Evolutionary conservation across 2,797 vertebrate species (phyloP), one percentile per base, ranked within the genome.

Genomic region (Melanotaenia maccullochi): DNA sequence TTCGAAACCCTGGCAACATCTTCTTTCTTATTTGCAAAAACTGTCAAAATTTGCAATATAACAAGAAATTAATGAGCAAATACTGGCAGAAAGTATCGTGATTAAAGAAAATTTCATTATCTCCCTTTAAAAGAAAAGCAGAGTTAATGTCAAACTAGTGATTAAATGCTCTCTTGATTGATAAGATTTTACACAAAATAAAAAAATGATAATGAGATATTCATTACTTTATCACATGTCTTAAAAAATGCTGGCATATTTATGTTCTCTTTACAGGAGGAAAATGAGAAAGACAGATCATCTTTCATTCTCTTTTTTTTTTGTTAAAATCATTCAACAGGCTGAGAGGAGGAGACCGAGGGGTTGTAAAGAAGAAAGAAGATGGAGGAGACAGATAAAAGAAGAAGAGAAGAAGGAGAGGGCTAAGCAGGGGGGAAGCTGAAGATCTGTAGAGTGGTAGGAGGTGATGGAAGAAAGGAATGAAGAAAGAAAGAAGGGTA

Each of bases 271-370:
- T 51, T 42, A 42, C 14, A 20, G 9, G 6, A 70, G 55, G 35
- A 42, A 70, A 42, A 18, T 14, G 14, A n/a, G 25, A 32, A 18
- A 3, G 25, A 61, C 8, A 9, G 24, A 18, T 60, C 22, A 25
- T 42, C 35, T 32, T 24, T 55, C 20, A 42, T 18, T 5, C 30
- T 51, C 13, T 30, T 59, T 54, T 30, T 59, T 54, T 60, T 54
- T 44, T 35, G 57, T 75, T 35, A 20, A 44, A 44, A 58, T 76
- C 52, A 74, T 79, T 86, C 76, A 84, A 84, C 73, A 79, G 76
- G 79, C 4, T 12, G 33, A 40, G 59, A 61, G 58, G 25, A 63
- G 64, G 32, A 40, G 42, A 54, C 24, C 5, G 4, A 52, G 9
- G 22, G 49, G 22, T 24, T 52, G 49, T 52, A 25, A 54, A 25